phyloP scores from a whole-genome alignment of 2,113 vertebrate genomes.

The Epinephelus fuscoguttatus region DNA sequence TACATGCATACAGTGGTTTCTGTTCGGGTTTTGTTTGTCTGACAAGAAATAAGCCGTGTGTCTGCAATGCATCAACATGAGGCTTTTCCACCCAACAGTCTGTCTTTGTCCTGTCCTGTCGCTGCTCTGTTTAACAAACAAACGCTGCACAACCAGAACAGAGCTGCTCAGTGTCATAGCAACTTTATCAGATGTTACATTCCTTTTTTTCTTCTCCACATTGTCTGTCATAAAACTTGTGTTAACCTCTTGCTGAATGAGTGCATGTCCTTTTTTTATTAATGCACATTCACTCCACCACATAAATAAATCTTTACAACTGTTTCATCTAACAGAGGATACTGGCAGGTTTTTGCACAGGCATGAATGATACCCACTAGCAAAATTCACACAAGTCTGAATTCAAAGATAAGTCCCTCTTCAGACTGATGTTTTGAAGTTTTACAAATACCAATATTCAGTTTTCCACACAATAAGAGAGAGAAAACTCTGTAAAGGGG shows the following conservation, averaged over 20 bases:
- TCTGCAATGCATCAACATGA: background rate
- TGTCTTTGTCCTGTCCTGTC: background rate
- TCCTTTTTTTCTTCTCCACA: background rate
- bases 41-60: background rate
- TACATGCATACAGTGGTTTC: background rate
- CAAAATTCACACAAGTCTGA: background rate
- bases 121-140: conserved; percentile 28
- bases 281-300: background rate
- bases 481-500: no score
- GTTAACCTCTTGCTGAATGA: background rate
- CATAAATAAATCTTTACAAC: background rate
- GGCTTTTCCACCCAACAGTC: background rate
- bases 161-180: background rate
- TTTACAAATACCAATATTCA: no score
- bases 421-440: no score
- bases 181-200: conserved; percentile 4
- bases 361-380: background rate
- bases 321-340: background rate
- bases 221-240: background rate
- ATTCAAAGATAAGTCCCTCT: no score
- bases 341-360: background rate
- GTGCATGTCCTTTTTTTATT: background rate
- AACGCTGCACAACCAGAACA: background rate
- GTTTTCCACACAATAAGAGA: no score
- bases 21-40: background rate